A percentile compares a stretch with the other conserved stretches of the same genome.
These are phyloP conservation scores for Hypomecis atomaria DNA, from an alignment of 2,888 invertebrate species.

Conservation along the genomic window DNA sequence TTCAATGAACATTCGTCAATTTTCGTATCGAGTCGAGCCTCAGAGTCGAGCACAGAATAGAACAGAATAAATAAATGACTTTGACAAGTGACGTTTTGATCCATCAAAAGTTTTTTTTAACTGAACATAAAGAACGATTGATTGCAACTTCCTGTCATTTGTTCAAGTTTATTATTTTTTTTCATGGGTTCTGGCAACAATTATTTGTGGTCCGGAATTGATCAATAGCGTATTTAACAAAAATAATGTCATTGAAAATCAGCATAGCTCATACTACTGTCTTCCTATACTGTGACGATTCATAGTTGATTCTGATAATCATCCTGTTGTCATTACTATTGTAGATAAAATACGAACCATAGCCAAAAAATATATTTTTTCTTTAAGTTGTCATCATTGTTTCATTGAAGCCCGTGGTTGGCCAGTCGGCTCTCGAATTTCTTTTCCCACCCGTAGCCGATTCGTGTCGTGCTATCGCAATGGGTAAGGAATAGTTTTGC, in stretches of 20 bases:
- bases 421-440: constrained; percentile 66
- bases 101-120: not conserved
- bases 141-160: constrained; percentile 12
- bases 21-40: too few relatives aligned
- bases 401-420: constrained; percentile 69
- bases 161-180: not conserved
- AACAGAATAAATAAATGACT: not conserved
- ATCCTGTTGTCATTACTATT: too few relatives aligned
- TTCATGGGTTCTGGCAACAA: constrained; percentile 47
- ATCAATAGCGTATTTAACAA: too few relatives aligned
- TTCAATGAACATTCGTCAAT: too few relatives aligned
- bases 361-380: constrained; percentile 30
- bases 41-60: too few relatives aligned
- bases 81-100: not conserved
- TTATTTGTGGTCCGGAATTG: constrained; percentile 26
- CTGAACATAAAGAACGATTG: constrained; percentile 32
- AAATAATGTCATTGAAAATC: too few relatives aligned
- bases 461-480: constrained; percentile 83
- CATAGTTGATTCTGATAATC: too few relatives aligned
- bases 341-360: too few relatives aligned
- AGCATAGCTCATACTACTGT: too few relatives aligned
- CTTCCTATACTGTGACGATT: too few relatives aligned
- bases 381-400: constrained; percentile 64
- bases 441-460: constrained; percentile 85
- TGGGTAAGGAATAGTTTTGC: constrained; percentile 83